Conservation (phyloP, 2,888 invertebrate genomes). For the Trichopria drosophilae region DNA sequence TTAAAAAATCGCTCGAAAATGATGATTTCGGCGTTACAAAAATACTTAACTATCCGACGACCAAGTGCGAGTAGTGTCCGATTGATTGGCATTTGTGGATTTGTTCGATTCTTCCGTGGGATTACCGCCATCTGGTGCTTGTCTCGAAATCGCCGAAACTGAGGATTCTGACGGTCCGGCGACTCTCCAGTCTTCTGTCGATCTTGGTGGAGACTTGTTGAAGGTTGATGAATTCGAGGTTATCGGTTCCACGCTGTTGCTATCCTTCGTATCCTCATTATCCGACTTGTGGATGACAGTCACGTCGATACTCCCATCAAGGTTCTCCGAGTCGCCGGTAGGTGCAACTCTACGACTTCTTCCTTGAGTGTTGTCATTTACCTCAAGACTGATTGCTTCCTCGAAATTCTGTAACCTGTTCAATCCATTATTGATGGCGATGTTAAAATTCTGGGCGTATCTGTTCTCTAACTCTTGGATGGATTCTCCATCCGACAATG, state of each 20-base stretch:
- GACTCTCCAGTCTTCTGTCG: constrained; percentile 36
- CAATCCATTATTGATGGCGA: constrained; percentile 42
- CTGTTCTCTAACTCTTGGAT: constrained; percentile 47
- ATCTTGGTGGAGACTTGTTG: constrained; percentile 35
- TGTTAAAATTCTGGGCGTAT: constrained; percentile 45
- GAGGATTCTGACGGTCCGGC: constrained; percentile 43
- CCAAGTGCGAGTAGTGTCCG: no score
- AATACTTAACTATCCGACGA: no score
- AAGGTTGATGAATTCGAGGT: constrained; percentile 35
- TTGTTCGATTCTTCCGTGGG: constrained; percentile 52
- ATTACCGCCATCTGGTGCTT: constrained; percentile 56
- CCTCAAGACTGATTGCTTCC: constrained; percentile 29
- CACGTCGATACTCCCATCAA: constrained; percentile 45
- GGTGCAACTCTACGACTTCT: constrained; percentile 37
- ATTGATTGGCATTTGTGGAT: no score
- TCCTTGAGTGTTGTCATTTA: constrained; percentile 13
- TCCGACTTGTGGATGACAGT: constrained; percentile 43
- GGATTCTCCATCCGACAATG: constrained; percentile 43
- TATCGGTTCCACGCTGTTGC: constrained; percentile 41
- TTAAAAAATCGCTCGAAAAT: no score
- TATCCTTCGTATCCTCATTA: constrained; percentile 42
- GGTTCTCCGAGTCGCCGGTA: constrained; percentile 43
- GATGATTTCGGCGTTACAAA: no score
- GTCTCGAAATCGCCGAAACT: constrained; percentile 47
- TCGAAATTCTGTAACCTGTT: constrained; percentile 38